phyloP scores from a whole-genome alignment of 2,888 invertebrate genomes.

The Zaprionus obscuricornis region DNA sequence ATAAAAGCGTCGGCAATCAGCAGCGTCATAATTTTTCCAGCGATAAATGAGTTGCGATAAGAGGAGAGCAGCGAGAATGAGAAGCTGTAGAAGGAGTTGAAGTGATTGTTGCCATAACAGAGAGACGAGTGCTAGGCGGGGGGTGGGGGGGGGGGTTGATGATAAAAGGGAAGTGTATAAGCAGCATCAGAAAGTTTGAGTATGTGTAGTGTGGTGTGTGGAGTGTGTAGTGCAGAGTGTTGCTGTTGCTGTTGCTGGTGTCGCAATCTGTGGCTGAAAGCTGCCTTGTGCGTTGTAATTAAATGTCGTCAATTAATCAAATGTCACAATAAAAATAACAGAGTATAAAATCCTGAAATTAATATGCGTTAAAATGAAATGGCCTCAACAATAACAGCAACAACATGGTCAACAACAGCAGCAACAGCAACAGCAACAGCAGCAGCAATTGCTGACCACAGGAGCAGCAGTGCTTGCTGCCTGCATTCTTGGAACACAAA shows the following conservation, averaged over 20 bases:
- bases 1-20: constrained; percentile 72
- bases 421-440: constrained; percentile 31
- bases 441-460: constrained; percentile 30
- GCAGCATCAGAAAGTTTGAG: too few relatives aligned
- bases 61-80: constrained; percentile 30
- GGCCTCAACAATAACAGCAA: constrained; percentile 63
- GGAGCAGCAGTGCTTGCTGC: constrained; percentile 21
- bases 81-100: constrained; percentile 15
- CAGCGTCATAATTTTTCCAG: constrained; percentile 81
- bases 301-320: constrained; percentile 84
- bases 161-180: neutral
- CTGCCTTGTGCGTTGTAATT: constrained; percentile 80
- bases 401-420: constrained; percentile 36
- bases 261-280: constrained; percentile 58
- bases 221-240: constrained; percentile 7
- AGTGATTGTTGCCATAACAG: constrained; percentile 38
- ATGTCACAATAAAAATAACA: constrained; percentile 80
- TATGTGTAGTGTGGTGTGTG: constrained; percentile 2
- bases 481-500: constrained; percentile 79
- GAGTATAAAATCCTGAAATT: constrained; percentile 79
- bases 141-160: neutral
- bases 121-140: neutral
- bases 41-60: constrained; percentile 83
- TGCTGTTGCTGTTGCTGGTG: constrained; percentile 10
- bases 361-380: constrained; percentile 80